A percentile compares a stretch with the other conserved stretches of the same genome.
These are phyloP conservation scores for Cotesia chilonis DNA, from an alignment of 1,140 invertebrate species.

Conservation along the genomic window DNA sequence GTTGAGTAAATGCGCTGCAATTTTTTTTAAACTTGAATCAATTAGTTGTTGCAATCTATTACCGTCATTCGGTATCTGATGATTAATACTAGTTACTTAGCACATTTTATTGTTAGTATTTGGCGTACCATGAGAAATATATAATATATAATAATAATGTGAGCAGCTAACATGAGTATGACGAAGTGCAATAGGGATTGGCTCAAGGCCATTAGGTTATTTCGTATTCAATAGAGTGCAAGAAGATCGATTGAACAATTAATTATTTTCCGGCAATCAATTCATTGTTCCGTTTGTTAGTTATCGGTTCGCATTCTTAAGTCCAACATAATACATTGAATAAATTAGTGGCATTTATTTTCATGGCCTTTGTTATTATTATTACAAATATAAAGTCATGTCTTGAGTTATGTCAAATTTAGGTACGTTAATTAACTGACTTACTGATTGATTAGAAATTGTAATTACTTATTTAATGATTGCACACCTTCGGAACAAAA, in stretches of 20 bases:
- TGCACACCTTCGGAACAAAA: too few species aligned
- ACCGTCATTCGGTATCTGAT: too few species aligned
- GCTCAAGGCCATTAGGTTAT: constrained; percentile 21
- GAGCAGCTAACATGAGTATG: constrained; percentile 15
- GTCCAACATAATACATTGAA: background rate
- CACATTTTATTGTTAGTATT: too few species aligned
- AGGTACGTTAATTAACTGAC: background rate
- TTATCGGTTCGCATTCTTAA: too few species aligned
- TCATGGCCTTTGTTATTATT: constrained; percentile 11
- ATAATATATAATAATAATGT: background rate
- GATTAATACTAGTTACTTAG: too few species aligned
- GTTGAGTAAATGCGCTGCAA: too few species aligned
- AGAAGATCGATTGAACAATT: constrained; percentile 22
- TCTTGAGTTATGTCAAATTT: constrained; percentile 7
- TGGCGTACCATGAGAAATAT: background rate
- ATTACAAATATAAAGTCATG: too few species aligned
- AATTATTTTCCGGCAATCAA: constrained; percentile 20
- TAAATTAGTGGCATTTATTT: constrained; percentile 14
- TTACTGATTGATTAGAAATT: background rate
- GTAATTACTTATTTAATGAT: too few species aligned
- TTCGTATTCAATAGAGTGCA: constrained; percentile 20
- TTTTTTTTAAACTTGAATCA: too few species aligned
- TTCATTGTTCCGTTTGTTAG: background rate
- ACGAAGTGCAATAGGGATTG: constrained; percentile 2
- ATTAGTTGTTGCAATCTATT: too few species aligned